Evolutionary conservation across 2,888 invertebrate genomes (phyloP), one percentile per base, ranked within the genome.

Genomic region (Actias luna): DNA sequence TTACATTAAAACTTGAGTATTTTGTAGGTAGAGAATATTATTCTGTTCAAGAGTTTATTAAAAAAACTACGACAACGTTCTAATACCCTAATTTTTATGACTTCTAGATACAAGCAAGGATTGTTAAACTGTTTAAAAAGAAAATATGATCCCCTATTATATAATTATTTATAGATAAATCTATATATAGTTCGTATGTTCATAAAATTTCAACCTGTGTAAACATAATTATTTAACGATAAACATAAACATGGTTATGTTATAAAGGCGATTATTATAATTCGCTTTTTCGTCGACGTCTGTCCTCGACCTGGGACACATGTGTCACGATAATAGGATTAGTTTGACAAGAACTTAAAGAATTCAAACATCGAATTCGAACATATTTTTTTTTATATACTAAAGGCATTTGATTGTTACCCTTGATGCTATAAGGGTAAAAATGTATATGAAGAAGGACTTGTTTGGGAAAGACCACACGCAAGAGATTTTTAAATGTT

Each of bases 311-410:
- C 69, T 77, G 70, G 70, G 76, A 80, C 80, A 80, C 81, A 78
- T 75, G 73, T 78, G 83, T 84, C 83, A 82, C 65, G 63, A 64
- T 85, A 86, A 86, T 87, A 87, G 83, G 88, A 88, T 89, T 89
- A 87, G 74, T 78, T 75, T 82, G 79, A 82, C 73, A 74, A 68
- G 69, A 67, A 68, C 68, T 68, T 69, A 67, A 70, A 69, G 71
- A 80, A 80, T 79, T 81, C 65, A 63, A 77, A 76, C 75, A 77
- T 77, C 64, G 33, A 57, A 58, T 57, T 58, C 57, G n/a, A 31
- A 42, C 25, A 57, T 57, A 29, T 59, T 5, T 39, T 27, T 10
- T 35, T n/a, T 18, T 31, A 29, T 29, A 7, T 29, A 29, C 8
- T 55, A 55, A 29, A 29, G 29, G 52, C 1, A 55, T 55, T 29